Conservation (phyloP, 2,888 invertebrate species). For the Metalampra italica region DNA sequence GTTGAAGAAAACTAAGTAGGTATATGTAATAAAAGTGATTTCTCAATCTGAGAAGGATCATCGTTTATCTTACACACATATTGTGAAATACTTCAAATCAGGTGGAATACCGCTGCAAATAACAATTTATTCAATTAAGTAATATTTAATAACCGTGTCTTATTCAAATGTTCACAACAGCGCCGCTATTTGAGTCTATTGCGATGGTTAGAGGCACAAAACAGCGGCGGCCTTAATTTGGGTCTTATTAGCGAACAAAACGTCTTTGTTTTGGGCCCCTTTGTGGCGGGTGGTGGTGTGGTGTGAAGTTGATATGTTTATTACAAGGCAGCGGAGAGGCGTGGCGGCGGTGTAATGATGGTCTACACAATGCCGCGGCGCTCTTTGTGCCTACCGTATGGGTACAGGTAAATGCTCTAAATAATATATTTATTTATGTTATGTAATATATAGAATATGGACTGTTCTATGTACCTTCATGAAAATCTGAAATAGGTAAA, state of each 20-base stretch:
- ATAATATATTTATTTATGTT: no score
- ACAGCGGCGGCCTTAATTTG: slow-evolving; percentile 28
- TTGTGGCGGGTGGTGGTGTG: slow-evolving; percentile 28
- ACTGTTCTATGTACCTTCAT: no score
- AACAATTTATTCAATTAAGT: neutral
- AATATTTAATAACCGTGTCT: neutral
- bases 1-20: no score
- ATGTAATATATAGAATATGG: no score
- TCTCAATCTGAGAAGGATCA: no score
- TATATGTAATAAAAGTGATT: no score
- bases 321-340: slow-evolving; percentile 40
- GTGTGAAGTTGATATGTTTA: slow-evolving; percentile 63
- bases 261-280: slow-evolving; percentile 44
- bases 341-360: slow-evolving; percentile 26
- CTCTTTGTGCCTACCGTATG: neutral
- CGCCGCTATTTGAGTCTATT: neutral
- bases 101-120: no score
- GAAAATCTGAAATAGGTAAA: no score
- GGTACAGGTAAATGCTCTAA: neutral
- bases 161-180: neutral
- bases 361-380: slow-evolving; percentile 8
- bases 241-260: slow-evolving; percentile 51
- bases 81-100: no score
- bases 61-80: no score
- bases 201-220: slow-evolving; percentile 4